A percentile compares a stretch with the other conserved stretches of the same genome.
Conservation (phyloP, 2,113 vertebrate species). For the Ptyas mucosa region DNA sequence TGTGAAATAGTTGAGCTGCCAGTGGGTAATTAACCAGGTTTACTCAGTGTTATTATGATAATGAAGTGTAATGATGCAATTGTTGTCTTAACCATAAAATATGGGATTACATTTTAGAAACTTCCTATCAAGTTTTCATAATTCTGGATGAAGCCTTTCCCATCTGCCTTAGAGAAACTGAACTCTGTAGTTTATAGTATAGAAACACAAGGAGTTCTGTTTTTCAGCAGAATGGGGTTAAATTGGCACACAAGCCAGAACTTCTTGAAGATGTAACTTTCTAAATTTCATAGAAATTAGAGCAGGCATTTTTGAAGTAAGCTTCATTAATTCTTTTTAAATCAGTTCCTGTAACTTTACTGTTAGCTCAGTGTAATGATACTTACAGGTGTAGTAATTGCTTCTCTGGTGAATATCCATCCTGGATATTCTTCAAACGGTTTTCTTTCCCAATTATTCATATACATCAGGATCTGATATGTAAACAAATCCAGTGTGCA, state of each 20-base stretch:
- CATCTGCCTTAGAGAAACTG: neutral
- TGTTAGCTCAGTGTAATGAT: neutral
- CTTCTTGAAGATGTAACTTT: neutral
- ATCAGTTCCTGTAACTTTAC: neutral
- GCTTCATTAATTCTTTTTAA: neutral
- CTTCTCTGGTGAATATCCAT: neutral
- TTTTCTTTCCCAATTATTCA: neutral
- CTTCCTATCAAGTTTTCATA: neutral
- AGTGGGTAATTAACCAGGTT: slow-evolving; percentile 20
- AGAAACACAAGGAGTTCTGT: neutral
- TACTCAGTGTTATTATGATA: neutral
- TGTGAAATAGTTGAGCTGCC: slow-evolving; percentile 31
- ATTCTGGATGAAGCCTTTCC: neutral
- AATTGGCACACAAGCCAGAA: neutral
- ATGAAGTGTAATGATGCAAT: neutral
- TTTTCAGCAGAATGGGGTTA: neutral
- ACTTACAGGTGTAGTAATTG: neutral
- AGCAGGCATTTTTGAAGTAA: neutral
- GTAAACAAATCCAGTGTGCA: neutral
- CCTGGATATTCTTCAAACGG: neutral
- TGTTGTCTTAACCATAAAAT: neutral
- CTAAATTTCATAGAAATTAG: neutral
- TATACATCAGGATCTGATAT: neutral
- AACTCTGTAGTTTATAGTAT: neutral
- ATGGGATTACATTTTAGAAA: neutral